Conservation (phyloP, 1,140 invertebrate species). For the Calephelis nemesis region DNA sequence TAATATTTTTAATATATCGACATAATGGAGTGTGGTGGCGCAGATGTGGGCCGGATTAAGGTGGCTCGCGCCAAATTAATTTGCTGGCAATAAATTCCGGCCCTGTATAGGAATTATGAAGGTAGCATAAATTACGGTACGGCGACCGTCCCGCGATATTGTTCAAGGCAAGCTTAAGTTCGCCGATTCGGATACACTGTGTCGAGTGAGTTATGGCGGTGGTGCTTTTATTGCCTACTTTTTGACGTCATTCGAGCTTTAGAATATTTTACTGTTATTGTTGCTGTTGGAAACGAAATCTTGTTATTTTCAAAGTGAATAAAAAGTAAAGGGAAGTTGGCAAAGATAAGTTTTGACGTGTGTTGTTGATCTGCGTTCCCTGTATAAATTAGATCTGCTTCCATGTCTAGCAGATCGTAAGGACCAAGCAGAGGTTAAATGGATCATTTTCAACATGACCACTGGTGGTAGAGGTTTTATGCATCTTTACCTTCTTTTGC, state of each 20-base stretch:
- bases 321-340: no score
- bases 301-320: no score
- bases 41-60: constrained; percentile 42
- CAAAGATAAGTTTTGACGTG: no score
- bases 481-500: no score
- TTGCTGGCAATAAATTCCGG: constrained; percentile 45
- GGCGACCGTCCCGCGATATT: constrained; percentile 28
- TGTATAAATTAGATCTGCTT: no score
- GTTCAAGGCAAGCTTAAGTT: constrained; percentile 42
- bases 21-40: constrained; percentile 16
- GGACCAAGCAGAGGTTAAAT: no score
- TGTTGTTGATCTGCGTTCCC: no score
- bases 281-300: neutral
- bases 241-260: constrained; percentile 8
- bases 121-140: constrained; percentile 46
- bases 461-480: no score
- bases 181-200: constrained; percentile 14
- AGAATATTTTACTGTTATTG: neutral
- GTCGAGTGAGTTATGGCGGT: constrained; percentile 32
- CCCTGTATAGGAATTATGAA: constrained; percentile 49
- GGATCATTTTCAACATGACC: no score
- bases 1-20: constrained; percentile 2
- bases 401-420: no score
- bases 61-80: constrained; percentile 44
- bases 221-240: constrained; percentile 13